phyloP scores from a whole-genome alignment of 2,113 vertebrate species.

The Vulpes vulpes region DNA sequence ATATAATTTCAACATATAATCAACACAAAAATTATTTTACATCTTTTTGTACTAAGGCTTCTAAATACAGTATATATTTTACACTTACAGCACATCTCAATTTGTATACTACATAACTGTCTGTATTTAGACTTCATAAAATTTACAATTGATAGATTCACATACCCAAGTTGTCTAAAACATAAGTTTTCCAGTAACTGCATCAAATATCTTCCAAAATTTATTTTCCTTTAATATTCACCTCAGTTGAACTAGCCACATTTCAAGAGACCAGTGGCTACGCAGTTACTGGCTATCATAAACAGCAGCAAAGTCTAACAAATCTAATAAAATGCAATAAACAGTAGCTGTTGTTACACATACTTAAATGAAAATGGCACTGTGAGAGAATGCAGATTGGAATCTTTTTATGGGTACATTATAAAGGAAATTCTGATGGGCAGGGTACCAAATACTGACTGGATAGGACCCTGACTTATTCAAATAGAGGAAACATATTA shows the following conservation, averaged over 20 bases:
- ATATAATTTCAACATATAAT: conserved; percentile 60
- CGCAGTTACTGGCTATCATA: background rate
- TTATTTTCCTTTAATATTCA: conserved; percentile 51
- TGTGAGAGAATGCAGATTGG: conserved; percentile 17
- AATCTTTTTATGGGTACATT: conserved; percentile 19
- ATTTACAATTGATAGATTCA: conserved; percentile 52
- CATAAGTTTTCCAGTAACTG: conserved; percentile 34
- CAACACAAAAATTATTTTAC: conserved; percentile 57
- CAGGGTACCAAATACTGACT: conserved; percentile 12
- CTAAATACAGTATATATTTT: conserved; percentile 55
- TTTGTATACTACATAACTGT: conserved; percentile 28
- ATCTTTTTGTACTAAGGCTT: conserved; percentile 29
- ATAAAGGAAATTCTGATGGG: background rate
- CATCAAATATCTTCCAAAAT: background rate
- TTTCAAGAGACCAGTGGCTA: background rate
- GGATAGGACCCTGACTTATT: background rate
- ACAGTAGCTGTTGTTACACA: background rate
- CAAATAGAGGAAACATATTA: conserved; percentile 19
- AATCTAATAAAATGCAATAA: conserved; percentile 26
- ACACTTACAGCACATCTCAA: conserved; percentile 56
- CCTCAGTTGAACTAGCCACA: background rate
- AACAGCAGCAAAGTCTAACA: conserved; percentile 28
- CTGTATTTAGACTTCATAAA: conserved; percentile 49
- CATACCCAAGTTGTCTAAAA: conserved; percentile 44
- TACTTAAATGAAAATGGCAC: conserved; percentile 50